Evolutionary conservation across 1,140 invertebrate genomes (phyloP).

Genomic region (Ceratoteleas bidentatus): DNA sequence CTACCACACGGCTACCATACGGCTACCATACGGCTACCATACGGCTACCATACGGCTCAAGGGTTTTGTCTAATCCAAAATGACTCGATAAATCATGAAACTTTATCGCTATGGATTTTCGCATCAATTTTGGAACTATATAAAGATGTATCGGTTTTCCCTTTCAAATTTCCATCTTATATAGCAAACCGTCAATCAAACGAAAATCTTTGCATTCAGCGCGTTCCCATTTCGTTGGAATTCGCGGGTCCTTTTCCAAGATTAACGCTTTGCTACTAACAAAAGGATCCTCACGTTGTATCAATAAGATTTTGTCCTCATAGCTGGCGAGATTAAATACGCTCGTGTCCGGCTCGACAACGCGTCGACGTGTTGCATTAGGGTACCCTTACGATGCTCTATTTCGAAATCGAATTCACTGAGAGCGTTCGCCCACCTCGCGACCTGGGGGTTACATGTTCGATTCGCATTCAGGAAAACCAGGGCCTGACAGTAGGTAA

Average conservation of each 20-base stretch:
- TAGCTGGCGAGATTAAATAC: background rate
- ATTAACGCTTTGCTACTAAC: background rate
- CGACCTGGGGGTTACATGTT: slow-evolving; percentile 27
- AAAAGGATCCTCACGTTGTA: slow-evolving; percentile 3
- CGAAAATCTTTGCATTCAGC: slow-evolving; percentile 7
- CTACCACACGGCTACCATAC: slow-evolving; percentile 16
- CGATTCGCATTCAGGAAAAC: slow-evolving; percentile 17
- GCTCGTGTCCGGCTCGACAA: slow-evolving; percentile 47
- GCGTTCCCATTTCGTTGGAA: slow-evolving; percentile 3
- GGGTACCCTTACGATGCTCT: slow-evolving; percentile 3
- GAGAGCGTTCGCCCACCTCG: too few relatives aligned
- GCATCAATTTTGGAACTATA: slow-evolving; percentile 26
- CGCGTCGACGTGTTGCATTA: slow-evolving; percentile 63
- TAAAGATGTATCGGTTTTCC: slow-evolving; percentile 3
- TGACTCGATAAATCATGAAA: slow-evolving; percentile 33
- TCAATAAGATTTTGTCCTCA: slow-evolving; percentile 25
- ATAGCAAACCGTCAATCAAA: slow-evolving; percentile 18
- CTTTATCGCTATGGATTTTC: slow-evolving; percentile 17
- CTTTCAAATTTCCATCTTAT: slow-evolving; percentile 12
- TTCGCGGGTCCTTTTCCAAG: slow-evolving; percentile 12
- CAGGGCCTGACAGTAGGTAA: slow-evolving; percentile 45
- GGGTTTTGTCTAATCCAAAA: slow-evolving; percentile 31
- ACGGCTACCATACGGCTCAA: too few relatives aligned
- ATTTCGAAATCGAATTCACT: slow-evolving; percentile 30
- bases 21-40: too few relatives aligned